These are phyloP conservation scores for Ooceraea biroi DNA, from an alignment of 1,140 invertebrate species.

Conservation along the genomic window DNA sequence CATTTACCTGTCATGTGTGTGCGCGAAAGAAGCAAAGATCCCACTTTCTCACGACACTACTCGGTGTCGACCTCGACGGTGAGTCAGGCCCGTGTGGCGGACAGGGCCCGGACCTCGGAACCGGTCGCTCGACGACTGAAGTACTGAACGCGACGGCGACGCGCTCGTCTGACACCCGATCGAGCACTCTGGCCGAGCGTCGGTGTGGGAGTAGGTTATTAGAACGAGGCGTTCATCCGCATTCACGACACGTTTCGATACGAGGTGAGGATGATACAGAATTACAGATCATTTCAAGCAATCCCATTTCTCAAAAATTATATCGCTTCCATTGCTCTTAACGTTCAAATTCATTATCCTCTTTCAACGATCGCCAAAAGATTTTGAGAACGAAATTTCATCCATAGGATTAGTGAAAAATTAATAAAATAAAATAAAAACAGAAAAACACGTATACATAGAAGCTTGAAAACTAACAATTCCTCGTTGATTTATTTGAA, in stretches of 20 bases:
- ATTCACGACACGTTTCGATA: slow-evolving; percentile 63
- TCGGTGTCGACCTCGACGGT: slow-evolving; percentile 52
- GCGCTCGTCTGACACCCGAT: neutral
- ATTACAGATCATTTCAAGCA: neutral
- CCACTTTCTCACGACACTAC: slow-evolving; percentile 46
- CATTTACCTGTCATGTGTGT: slow-evolving; percentile 38
- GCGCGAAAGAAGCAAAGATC: slow-evolving; percentile 52
- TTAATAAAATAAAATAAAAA: too few species aligned
- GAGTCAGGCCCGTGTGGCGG: slow-evolving; percentile 52
- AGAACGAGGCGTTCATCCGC: slow-evolving; percentile 76
- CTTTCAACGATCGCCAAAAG: too few species aligned
- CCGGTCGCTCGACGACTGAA: slow-evolving; percentile 79
- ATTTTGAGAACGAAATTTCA: too few species aligned
- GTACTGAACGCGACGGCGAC: slow-evolving; percentile 53
- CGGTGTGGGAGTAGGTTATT: slow-evolving; percentile 84
- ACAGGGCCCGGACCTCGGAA: slow-evolving; percentile 76
- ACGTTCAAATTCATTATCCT: too few species aligned
- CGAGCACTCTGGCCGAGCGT: slow-evolving; percentile 25
- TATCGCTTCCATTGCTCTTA: neutral
- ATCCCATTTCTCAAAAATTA: neutral
- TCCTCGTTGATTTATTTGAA: too few species aligned
- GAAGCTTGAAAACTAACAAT: too few species aligned
- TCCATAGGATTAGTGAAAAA: too few species aligned
- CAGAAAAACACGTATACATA: too few species aligned
- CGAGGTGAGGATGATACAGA: slow-evolving; percentile 9